Base-by-base conservation (phyloP, 2,888 invertebrate genomes). In the Onchidella celtica region DNA sequence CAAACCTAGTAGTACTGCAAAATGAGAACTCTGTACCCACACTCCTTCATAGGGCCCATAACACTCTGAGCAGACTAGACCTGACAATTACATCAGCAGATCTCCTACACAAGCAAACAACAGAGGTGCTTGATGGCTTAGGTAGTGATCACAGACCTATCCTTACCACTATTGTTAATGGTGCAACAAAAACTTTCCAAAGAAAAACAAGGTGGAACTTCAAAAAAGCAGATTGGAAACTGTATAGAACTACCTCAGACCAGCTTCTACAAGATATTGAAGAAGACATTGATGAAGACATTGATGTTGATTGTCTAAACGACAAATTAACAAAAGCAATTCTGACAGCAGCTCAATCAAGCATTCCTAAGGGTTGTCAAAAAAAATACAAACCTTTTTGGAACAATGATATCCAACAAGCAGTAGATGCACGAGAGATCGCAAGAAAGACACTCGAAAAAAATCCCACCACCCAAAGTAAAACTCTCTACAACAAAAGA, bases 171-270 rank as follows among this genome's bases (percentile, higher is more conserved):
- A 70, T 70, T 14, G n/a, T 40, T 9, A 14, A 14, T 38, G 21
- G 17, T 38, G 9, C 47, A n/a, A n/a, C 38, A 3, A 11, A 14
- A 11, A 70, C 17, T 4, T 14, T 38, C n/a, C 40, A 36, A n/a
- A 36, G n/a, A 40, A 70, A 40, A 70, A 70, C 70, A 17, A 36
- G 70, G n/a, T 38, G 40, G 70, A 36, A 40, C 70, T 70, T 70
- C 38, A 40, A 40, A 9, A 70, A 70, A 70, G 36, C 70, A 9
- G 24, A 70, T 40, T 70, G 70, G 21, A 40, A 36, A 36, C 14
- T 4, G 24, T 70, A 38, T 24, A 9, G 34, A 40, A 40, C 11
- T 11, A 70, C 70, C 38, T 38, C 70, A 6, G 38, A 70, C 29
- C 4, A 32, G 17, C 17, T 47, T 11, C 32, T 66, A 9, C n/a